Evolutionary conservation across 2,888 invertebrate species (phyloP).

Genomic region (Phoronis australis): DNA sequence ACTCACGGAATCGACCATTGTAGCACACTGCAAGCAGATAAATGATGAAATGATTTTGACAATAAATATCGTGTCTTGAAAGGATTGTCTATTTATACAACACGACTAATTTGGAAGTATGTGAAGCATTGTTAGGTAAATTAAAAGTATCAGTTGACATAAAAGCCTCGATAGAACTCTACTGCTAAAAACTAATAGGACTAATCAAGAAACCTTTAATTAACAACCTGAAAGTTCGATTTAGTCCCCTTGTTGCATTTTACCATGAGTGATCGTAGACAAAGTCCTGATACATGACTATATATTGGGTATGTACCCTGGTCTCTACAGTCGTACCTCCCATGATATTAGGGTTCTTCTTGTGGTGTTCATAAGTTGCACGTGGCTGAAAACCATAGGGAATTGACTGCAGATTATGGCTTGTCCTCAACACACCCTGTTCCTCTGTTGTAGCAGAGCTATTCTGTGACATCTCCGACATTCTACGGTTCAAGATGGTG

Average conservation of each 20-base stretch:
- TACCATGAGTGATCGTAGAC: no score
- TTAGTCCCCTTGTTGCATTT: no score
- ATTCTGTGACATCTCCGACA: constrained; percentile 14
- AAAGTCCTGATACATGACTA: no score
- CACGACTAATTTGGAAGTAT: neutral
- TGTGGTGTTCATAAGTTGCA: constrained; percentile 40
- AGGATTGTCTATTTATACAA: neutral
- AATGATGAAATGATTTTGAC: neutral
- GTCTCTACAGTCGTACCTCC: no score
- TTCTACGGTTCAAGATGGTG: constrained; percentile 17
- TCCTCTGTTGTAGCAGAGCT: constrained; percentile 9
- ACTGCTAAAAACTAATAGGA: no score
- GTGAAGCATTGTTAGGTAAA: neutral
- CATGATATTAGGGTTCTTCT: constrained; percentile 42
- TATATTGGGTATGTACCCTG: no score
- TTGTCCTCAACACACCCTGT: constrained; percentile 21
- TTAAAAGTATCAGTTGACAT: no score
- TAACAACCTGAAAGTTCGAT: no score
- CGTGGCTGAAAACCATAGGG: constrained; percentile 38
- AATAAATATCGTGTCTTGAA: neutral
- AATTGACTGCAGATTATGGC: constrained; percentile 31
- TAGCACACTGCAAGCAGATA: constrained; percentile 33
- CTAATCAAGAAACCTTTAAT: no score
- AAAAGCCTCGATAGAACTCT: no score
- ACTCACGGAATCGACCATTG: constrained; percentile 43